Evolutionary conservation across 2,888 invertebrate species (phyloP), one percentile per base, ranked within the genome.

Genomic region (Athalia cordata): DNA sequence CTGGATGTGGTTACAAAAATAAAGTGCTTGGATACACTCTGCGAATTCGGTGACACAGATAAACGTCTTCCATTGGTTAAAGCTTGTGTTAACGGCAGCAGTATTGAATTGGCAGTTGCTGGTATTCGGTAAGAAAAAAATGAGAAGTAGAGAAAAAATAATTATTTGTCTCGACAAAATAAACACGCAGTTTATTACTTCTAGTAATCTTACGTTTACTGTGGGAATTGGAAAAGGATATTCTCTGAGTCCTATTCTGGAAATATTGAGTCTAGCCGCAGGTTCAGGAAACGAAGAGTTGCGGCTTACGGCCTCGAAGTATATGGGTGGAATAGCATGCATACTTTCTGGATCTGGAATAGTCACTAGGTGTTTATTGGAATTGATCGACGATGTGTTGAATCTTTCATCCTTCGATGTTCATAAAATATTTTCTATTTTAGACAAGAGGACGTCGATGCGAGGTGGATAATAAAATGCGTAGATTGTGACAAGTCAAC

Each of bases 311-410:
- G 82, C 89, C 50, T 85, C 85, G 4, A 81, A 79, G 66, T 79
- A 82, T 29, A 80, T 90, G 15, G 87, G 89, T 4, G 82, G 81
- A n/a, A 78, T 88, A n/a, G 83, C 85, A 75, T 90, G 90, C 78
- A 79, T 87, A 29, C 77, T 84, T n/a, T 87, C 89, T 5, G 85
- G 84, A 70, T 79, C 79, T 52, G 87, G 84, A 15, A 81, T 61
- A 7, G 8, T 79, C 15, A 57, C 43, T 11, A 79, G 57, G 79
- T 79, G 61, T 72, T 57, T 61, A 77, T 68, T 61, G 29, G 29
- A 29, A 29, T 2, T 2, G 29, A 29, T 29, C 29, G 29, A 29
- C 29, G 2, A 29, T 29, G 29, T 29, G 29, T 29, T 29, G 29
- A 29, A 29, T 29, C 29, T 29, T 29, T 29, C 29, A 29, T 29